Evolutionary conservation across 2,888 invertebrate species (phyloP).

Genomic region (Ecdyonurus torrentis): DNA sequence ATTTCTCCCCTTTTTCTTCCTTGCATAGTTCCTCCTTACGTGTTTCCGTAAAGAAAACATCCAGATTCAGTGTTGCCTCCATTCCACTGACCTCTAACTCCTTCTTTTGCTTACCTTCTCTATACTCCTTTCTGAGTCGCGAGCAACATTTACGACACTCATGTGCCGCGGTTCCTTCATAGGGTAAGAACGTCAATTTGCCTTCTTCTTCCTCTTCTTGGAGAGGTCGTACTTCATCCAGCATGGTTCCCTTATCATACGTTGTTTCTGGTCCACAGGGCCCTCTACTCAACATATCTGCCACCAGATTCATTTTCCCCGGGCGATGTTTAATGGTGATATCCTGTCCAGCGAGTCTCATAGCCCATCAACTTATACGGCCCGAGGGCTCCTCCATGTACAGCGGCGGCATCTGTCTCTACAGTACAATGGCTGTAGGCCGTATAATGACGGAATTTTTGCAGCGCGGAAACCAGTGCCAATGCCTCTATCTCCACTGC

Average conservation of each 20-base stretch:
- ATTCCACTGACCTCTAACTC: no score
- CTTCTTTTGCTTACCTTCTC: no score
- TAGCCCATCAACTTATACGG: neutral
- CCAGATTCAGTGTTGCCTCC: no score
- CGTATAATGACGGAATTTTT: neutral
- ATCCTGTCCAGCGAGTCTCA: neutral
- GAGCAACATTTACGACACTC: no score
- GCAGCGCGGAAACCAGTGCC: neutral
- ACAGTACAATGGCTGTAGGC: neutral
- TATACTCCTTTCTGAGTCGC: no score
- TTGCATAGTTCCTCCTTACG: no score
- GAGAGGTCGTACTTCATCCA: neutral
- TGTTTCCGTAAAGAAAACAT: no score
- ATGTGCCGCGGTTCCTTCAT: no score
- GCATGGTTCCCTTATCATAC: neutral
- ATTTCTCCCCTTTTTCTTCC: no score
- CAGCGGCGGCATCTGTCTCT: neutral
- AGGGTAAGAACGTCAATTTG: no score
- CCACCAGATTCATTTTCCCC: neutral
- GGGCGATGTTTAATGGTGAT: neutral
- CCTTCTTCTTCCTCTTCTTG: no score
- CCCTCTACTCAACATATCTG: neutral
- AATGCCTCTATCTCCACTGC: neutral
- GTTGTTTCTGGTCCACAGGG: neutral
- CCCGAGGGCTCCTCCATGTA: neutral